phyloP scores from a whole-genome alignment of 2,113 vertebrate genomes.

The Gymnocephalus cernua region DNA sequence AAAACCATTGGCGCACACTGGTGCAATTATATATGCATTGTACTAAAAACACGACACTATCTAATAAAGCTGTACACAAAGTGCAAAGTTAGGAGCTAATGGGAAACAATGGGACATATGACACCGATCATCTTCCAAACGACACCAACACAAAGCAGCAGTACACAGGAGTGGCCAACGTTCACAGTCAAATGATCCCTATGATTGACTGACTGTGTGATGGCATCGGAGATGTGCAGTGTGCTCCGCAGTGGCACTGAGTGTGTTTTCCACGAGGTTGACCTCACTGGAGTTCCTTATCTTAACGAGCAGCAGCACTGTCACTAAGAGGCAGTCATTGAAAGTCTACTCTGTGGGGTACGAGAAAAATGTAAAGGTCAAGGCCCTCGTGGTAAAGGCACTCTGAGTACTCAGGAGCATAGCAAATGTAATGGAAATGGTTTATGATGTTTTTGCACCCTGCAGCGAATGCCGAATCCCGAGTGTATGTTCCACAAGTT shows the following conservation, averaged over 20 bases:
- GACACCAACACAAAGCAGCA: not conserved
- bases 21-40: too few species aligned
- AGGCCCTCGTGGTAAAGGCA: conserved; percentile 11
- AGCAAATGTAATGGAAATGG: conserved; percentile 41
- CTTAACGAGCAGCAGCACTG: not conserved
- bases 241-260: not conserved
- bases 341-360: conserved; percentile 2
- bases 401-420: conserved; percentile 18
- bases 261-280: conserved; percentile 3
- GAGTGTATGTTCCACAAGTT: not conserved
- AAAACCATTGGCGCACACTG: not conserved
- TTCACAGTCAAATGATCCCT: conserved; percentile 14
- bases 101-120: conserved; percentile 13
- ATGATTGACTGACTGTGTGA: not conserved
- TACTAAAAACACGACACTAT: not conserved
- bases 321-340: conserved; percentile 1
- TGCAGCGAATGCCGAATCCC: not conserved
- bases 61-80: not conserved
- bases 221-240: not conserved
- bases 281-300: not conserved
- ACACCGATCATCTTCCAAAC: not conserved
- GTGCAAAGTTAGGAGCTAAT: not conserved
- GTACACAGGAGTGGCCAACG: not conserved
- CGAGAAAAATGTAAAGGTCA: conserved; percentile 40
- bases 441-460: conserved; percentile 16